Evolutionary conservation across 2,888 invertebrate genomes (phyloP).

Genomic region (Aleiodes alternator): DNA sequence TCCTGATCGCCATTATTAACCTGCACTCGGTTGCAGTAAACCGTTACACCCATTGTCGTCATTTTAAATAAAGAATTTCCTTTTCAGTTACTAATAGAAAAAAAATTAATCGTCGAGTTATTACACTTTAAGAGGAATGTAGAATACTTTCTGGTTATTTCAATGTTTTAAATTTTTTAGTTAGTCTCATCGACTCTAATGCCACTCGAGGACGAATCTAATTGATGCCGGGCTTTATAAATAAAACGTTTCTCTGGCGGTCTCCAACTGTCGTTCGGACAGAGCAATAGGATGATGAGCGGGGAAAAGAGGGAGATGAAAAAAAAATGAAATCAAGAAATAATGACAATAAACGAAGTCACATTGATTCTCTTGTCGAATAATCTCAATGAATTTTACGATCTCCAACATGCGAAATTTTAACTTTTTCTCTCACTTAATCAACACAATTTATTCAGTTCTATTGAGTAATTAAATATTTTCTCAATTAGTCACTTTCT

Average conservation of each 20-base stretch:
- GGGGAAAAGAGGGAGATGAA: slow-evolving; percentile 34
- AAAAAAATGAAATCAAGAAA: slow-evolving; percentile 25
- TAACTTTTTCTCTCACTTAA: no score
- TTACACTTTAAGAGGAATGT: neutral
- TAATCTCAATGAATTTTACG: neutral
- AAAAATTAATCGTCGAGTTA: slow-evolving; percentile 9
- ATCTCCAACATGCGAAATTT: no score
- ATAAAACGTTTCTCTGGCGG: slow-evolving; percentile 56
- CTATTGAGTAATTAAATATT: neutral
- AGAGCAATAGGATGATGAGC: slow-evolving; percentile 39
- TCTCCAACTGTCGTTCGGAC: slow-evolving; percentile 47
- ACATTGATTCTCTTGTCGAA: slow-evolving; percentile 34
- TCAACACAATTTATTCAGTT: slow-evolving; percentile 21
- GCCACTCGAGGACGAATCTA: slow-evolving; percentile 66
- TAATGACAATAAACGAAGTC: slow-evolving; percentile 11
- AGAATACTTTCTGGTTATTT: slow-evolving; percentile 16
- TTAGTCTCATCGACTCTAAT: slow-evolving; percentile 63
- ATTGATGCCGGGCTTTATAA: slow-evolving; percentile 65
- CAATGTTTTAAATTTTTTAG: slow-evolving; percentile 20
- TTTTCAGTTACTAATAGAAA: neutral
- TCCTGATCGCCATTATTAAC: slow-evolving; percentile 68
- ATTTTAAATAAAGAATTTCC: slow-evolving; percentile 56
- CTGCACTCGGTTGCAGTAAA: slow-evolving; percentile 69
- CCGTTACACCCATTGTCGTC: slow-evolving; percentile 73
- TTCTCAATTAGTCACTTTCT: slow-evolving; percentile 5